Evolutionary conservation across 2,888 invertebrate genomes (phyloP).

Genomic region (Melikaiella ostensackeni): DNA sequence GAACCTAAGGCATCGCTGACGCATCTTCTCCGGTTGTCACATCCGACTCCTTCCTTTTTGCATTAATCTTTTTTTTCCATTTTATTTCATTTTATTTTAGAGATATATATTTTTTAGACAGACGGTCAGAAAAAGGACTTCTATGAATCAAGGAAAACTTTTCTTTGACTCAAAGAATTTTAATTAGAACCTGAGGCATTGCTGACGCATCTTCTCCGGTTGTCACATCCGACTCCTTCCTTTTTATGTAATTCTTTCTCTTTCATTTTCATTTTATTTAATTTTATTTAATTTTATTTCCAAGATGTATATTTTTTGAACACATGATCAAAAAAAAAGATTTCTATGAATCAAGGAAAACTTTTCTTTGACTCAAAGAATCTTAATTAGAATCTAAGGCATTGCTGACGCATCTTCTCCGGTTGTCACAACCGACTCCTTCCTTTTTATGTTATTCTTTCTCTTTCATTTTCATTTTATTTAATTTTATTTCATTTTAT

Average conservation of each 20-base stretch:
- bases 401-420: constrained; percentile 30
- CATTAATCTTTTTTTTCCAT: background rate
- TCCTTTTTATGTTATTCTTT: background rate
- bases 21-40: constrained; percentile 23
- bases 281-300: too few species aligned
- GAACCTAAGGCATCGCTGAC: constrained; percentile 21
- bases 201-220: constrained; percentile 39
- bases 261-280: background rate
- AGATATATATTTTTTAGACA: too few species aligned
- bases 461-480: background rate
- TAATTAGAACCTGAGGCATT: constrained; percentile 33
- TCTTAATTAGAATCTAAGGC: constrained; percentile 11
- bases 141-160: too few species aligned
- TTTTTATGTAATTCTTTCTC: background rate
- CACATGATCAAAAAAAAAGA: too few species aligned
- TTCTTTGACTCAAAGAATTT: too few species aligned
- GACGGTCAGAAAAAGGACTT: too few species aligned
- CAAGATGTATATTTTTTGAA: too few species aligned
- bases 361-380: too few species aligned
- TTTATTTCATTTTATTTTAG: background rate
- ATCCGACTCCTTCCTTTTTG: background rate
- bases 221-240: constrained; percentile 19
- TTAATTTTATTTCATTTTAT: background rate
- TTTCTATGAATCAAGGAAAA: too few species aligned
- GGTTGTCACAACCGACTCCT: background rate